phyloP scores from a whole-genome alignment of 2,888 invertebrate species.

The Ametastegia equiseti region DNA sequence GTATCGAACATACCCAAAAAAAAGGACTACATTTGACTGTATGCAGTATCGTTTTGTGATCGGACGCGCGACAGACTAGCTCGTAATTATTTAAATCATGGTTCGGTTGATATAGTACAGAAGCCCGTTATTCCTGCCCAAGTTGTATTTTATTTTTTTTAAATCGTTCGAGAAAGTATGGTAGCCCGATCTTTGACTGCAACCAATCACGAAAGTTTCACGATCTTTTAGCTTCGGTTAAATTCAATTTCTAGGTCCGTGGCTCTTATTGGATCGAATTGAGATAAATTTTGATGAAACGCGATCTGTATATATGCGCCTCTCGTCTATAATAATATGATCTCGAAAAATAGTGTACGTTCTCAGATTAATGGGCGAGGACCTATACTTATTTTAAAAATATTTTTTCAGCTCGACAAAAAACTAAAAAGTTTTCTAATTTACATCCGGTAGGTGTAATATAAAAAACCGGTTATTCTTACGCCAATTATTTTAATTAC shows the following conservation, averaged over 20 bases:
- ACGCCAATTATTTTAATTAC: background rate
- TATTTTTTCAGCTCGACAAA: background rate
- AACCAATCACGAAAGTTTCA: constrained; percentile 4
- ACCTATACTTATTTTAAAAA: background rate
- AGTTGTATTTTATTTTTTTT: background rate
- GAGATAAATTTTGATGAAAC: background rate
- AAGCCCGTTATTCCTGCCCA: background rate
- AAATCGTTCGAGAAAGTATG: background rate
- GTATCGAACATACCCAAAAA: background rate
- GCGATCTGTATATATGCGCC: background rate
- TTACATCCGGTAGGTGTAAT: background rate
- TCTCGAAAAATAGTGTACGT: background rate
- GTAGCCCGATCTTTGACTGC: background rate
- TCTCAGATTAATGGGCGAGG: background rate
- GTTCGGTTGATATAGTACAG: background rate
- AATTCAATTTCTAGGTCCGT: background rate
- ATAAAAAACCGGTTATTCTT: background rate
- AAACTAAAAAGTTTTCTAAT: background rate
- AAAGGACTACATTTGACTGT: background rate
- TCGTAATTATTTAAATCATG: background rate
- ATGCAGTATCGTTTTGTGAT: background rate
- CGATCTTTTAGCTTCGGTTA: background rate
- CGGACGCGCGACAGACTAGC: background rate
- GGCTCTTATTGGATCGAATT: background rate
- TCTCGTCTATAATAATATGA: background rate